phyloP scores from a whole-genome alignment of 2,797 vertebrate genomes.

The Siniperca undulata region DNA sequence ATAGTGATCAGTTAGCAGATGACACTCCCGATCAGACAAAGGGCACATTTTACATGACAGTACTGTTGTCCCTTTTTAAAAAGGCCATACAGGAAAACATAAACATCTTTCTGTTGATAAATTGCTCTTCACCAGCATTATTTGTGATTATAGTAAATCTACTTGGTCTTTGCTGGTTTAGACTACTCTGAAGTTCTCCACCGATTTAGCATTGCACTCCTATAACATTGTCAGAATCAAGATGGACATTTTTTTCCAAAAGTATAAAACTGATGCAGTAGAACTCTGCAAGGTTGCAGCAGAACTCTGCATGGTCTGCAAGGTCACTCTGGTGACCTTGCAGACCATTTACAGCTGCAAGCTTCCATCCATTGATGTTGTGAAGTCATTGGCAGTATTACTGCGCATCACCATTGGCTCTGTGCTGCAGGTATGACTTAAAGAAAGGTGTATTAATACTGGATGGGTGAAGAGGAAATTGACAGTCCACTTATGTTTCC shows the following conservation, averaged over 20 bases:
- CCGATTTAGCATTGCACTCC: not conserved
- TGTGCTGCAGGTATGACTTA: constrained; percentile 40
- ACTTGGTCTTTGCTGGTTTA: not conserved
- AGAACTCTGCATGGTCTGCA: not conserved
- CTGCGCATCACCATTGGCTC: constrained; percentile 28
- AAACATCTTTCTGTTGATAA: constrained; percentile 22
- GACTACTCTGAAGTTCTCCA: not conserved
- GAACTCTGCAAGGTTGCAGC: not conserved
- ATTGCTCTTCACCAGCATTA: not conserved
- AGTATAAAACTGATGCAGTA: not conserved
- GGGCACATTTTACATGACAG: constrained; percentile 64
- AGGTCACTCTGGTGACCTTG: not conserved
- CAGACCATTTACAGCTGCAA: constrained; percentile 14
- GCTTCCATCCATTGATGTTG: constrained; percentile 44
- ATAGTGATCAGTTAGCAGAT: constrained; percentile 77
- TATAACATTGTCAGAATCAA: not conserved
- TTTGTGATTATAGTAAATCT: not conserved
- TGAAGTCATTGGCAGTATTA: constrained; percentile 26
- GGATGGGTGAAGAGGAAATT: constrained; percentile 62
- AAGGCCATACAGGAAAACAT: constrained; percentile 37
- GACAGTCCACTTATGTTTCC: constrained; percentile 56
- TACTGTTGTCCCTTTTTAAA: constrained; percentile 23
- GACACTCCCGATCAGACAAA: constrained; percentile 70
- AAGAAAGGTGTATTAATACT: constrained; percentile 41
- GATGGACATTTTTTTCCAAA: not conserved